phyloP scores from a whole-genome alignment of 2,113 vertebrate genomes.

The Psephotus haematonotus region DNA sequence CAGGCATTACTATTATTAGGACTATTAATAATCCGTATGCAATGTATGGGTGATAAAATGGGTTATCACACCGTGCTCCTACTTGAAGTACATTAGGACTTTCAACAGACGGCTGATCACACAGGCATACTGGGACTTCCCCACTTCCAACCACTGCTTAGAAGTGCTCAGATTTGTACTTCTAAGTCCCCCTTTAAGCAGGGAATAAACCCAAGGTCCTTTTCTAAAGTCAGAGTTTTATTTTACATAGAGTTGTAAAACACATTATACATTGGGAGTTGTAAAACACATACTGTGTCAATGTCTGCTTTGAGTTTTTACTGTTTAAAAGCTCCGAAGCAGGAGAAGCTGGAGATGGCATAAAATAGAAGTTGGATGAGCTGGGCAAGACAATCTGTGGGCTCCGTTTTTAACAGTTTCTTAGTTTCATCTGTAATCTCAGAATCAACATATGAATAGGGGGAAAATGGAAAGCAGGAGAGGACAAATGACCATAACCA shows the following conservation, averaged over 20 bases:
- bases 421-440: neutral
- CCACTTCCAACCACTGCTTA: neutral
- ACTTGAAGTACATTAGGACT: neutral
- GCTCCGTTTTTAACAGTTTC: neutral
- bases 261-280: neutral
- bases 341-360: neutral
- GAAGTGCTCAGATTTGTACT: neutral
- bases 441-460: neutral
- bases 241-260: neutral
- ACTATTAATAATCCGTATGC: neutral
- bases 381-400: neutral
- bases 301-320: neutral
- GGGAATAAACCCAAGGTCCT: neutral
- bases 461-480: neutral
- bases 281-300: neutral
- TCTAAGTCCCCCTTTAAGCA: neutral
- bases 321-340: neutral
- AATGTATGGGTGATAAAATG: neutral
- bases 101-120: neutral
- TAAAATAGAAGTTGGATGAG: neutral
- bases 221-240: neutral
- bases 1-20: neutral
- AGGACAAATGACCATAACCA: neutral
- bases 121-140: accelerated
- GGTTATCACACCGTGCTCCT: neutral